Evolutionary conservation across 2,113 vertebrate genomes (phyloP).

Genomic region (Myrmecobius fasciatus): DNA sequence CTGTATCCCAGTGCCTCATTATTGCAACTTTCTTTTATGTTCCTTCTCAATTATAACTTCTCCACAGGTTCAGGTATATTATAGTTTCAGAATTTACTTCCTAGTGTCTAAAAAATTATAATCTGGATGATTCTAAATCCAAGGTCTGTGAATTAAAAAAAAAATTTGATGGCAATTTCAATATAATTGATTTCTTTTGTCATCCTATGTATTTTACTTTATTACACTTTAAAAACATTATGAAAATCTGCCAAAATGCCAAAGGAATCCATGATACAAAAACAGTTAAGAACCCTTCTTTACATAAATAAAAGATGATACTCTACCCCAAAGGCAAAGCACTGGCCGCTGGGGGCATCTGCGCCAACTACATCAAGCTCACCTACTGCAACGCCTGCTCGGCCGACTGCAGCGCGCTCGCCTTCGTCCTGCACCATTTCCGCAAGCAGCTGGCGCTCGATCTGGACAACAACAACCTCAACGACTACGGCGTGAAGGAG

Average conservation of each 20-base stretch:
- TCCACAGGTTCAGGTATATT: background rate
- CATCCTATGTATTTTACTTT: background rate
- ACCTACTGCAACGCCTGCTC: slow-evolving; percentile 92
- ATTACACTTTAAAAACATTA: background rate
- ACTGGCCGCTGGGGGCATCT: slow-evolving; percentile 89
- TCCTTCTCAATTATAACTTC: background rate
- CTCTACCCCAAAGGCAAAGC: slow-evolving; percentile 18
- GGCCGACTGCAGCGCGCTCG: slow-evolving; percentile 93
- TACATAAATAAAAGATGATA: background rate
- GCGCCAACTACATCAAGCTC: slow-evolving; percentile 90
- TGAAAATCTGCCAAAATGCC: background rate
- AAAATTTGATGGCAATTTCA: background rate
- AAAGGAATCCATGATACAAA: background rate
- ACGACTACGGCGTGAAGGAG: slow-evolving; percentile 93
- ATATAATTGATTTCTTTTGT: background rate
- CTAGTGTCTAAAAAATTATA: background rate
- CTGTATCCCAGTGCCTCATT: background rate
- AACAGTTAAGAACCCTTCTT: background rate
- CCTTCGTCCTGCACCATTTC: slow-evolving; percentile 92
- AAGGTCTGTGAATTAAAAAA: background rate
- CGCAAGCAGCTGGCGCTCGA: slow-evolving; percentile 89
- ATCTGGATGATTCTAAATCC: background rate
- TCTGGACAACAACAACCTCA: slow-evolving; percentile 98
- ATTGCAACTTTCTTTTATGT: background rate
- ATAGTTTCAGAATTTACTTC: background rate